A percentile compares a stretch with the other conserved stretches of the same genome.
These are phyloP conservation scores for Capreolus pygargus DNA, from an alignment of 2,113 vertebrate genomes.

Conservation along the genomic window DNA sequence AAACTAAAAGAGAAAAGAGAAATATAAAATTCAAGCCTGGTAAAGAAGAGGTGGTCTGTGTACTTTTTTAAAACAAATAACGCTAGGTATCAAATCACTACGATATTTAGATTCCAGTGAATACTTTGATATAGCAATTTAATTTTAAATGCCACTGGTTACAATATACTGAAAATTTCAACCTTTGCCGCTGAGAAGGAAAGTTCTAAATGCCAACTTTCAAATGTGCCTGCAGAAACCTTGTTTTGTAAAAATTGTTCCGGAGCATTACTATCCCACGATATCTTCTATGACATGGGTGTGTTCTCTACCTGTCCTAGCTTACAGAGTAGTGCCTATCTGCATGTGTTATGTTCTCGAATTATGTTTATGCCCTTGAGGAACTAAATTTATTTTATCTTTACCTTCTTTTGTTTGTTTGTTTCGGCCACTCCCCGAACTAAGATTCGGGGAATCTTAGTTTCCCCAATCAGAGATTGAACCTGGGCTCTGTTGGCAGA, in stretches of 20 bases:
- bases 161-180: slow-evolving; percentile 39
- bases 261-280: fast-evolving
- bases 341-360: background rate
- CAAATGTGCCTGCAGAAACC: background rate
- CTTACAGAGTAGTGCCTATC: fast-evolving
- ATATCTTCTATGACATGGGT: fast-evolving
- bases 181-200: slow-evolving; percentile 36
- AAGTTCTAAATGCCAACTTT: slow-evolving; percentile 65
- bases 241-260: background rate
- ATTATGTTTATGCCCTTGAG: background rate
- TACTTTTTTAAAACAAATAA: background rate
- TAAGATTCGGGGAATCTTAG: too few species aligned
- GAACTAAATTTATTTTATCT: background rate
- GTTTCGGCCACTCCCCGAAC: background rate
- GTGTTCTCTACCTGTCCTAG: fast-evolving
- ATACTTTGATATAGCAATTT: slow-evolving; percentile 53
- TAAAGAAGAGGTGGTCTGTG: background rate
- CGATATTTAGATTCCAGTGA: slow-evolving; percentile 31
- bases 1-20: background rate
- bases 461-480: background rate
- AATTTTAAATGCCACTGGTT: slow-evolving; percentile 72
- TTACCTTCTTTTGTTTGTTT: background rate
- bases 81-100: background rate
- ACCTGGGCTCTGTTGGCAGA: background rate
- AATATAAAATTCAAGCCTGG: background rate